Base-by-base conservation (phyloP, 2,113 vertebrate genomes). In the Tapirus terrestris region DNA sequence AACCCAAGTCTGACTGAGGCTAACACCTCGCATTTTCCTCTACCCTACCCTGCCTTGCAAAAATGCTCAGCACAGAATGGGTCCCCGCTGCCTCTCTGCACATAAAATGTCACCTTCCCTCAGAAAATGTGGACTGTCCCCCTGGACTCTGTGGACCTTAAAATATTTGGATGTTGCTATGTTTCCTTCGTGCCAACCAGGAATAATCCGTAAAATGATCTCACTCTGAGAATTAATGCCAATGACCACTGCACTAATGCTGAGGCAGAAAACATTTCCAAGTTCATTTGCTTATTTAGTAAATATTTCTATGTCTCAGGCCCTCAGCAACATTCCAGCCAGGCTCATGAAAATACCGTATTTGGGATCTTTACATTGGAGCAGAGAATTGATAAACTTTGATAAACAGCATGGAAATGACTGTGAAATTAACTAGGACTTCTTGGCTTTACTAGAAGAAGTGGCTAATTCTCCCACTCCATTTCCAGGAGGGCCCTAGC, bases 241-340 rank as follows among this genome's bases (percentile, higher is more conserved):
- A 31, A 20, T 18, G 75, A 68, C 45, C 75, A 76, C 58, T 3
- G 1, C 11, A 36, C 18, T 29, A 17, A 45, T 77, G 68, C n/a
- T 20, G 20, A 60, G 20, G 18, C 48, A 61, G 72, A 76, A 84
- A 80, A 25, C 27, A 6, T 33, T 16, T 89, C 84, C 84, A 68
- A 94, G 61, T 25, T 9, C 21, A 25, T 60, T 92, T 82, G 43
- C 43, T 73, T 84, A 60, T 48, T 93, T 73, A 79, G 76, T 84
- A 58, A 98, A 91, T 80, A 92, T 90, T 92, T 94, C n/a, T 36
- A 75, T 43, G 53, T 72, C 92, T 82, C 21, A 20, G 88, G 91
- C 68, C n/a, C 39, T 75, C 6, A 0, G 88, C 91, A 79, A 61
- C 8, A 29, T 51, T 70, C 63, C 56, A 56, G 76, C 18, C 25